phyloP scores from a whole-genome alignment of 2,797 vertebrate species.

The Enoplosus armatus region DNA sequence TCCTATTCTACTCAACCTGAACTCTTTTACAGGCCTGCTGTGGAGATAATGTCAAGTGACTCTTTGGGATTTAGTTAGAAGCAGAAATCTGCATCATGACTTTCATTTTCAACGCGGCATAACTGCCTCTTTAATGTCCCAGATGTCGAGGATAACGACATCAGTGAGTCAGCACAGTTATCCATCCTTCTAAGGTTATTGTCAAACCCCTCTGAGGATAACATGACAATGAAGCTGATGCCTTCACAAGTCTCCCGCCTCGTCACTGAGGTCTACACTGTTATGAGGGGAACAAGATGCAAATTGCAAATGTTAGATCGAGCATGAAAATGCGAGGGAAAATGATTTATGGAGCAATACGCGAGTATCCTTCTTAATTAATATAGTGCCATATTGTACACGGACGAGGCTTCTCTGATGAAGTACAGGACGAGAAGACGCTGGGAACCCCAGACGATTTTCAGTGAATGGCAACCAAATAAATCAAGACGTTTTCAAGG shows the following conservation, averaged over 20 bases:
- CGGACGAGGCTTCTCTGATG: constrained; percentile 50
- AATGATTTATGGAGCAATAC: constrained; percentile 77
- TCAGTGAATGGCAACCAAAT: constrained; percentile 46
- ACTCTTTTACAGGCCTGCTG: constrained; percentile 6
- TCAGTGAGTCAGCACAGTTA: constrained; percentile 60
- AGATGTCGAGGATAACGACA: constrained; percentile 56
- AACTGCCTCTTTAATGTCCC: constrained; percentile 43
- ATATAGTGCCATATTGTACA: constrained; percentile 57
- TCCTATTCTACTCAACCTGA: constrained; percentile 4
- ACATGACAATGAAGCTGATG: constrained; percentile 52
- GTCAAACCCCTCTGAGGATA: constrained; percentile 49
- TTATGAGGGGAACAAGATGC: constrained; percentile 71
- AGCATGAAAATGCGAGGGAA: constrained; percentile 62
- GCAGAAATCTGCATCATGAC: constrained; percentile 39
- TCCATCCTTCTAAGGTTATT: constrained; percentile 52
- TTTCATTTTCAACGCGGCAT: constrained; percentile 37
- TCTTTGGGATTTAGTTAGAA: constrained; percentile 16
- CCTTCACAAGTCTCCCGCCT: constrained; percentile 40
- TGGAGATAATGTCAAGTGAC: constrained; percentile 20
- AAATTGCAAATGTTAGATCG: constrained; percentile 66
- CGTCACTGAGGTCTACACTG: constrained; percentile 41
- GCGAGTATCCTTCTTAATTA: constrained; percentile 73
- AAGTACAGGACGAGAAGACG: constrained; percentile 42
- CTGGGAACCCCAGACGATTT: constrained; percentile 53
- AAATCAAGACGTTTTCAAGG: constrained; percentile 65